These are phyloP conservation scores for Ennomos quercinarius DNA, from an alignment of 2,888 invertebrate species.

Conservation along the genomic window DNA sequence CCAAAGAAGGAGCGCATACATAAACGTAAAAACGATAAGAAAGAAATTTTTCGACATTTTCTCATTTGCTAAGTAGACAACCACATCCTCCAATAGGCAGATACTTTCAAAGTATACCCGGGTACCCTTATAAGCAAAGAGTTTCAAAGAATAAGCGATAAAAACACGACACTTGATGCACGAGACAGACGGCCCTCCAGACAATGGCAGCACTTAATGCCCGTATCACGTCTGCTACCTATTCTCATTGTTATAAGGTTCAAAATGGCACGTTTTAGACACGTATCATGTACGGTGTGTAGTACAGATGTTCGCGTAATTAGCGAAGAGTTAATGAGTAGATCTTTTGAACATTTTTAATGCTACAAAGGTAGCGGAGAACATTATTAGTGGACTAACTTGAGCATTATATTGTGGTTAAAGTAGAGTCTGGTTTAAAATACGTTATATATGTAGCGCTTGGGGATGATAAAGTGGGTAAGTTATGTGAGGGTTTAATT, in stretches of 20 bases:
- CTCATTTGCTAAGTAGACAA: conserved; percentile 14
- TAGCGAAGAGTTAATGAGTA: conserved; percentile 54
- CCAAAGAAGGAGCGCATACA: too few species aligned
- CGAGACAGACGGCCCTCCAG: conserved; percentile 75
- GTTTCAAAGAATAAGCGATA: conserved; percentile 66
- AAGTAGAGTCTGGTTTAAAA: neutral
- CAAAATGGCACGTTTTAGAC: conserved; percentile 15
- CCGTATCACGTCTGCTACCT: conserved; percentile 57
- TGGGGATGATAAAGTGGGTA: too few species aligned
- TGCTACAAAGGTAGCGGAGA: conserved; percentile 26
- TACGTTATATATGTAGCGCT: too few species aligned
- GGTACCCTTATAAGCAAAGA: conserved; percentile 28
- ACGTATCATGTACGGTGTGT: conserved; percentile 37
- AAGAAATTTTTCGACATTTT: conserved; percentile 12
- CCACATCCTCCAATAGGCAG: conserved; percentile 26
- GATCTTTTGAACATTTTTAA: conserved; percentile 43
- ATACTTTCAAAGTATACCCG: conserved; percentile 29
- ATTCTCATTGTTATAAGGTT: conserved; percentile 28
- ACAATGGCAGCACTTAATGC: conserved; percentile 76
- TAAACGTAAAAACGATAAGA: neutral
- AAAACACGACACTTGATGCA: conserved; percentile 73
- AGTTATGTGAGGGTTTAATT: too few species aligned
- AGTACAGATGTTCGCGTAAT: conserved; percentile 63
- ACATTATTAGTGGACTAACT: conserved; percentile 9
- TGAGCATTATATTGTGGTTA: conserved; percentile 2